Evolutionary conservation across 2,113 vertebrate species (phyloP).

Genomic region (Falco punctatus): DNA sequence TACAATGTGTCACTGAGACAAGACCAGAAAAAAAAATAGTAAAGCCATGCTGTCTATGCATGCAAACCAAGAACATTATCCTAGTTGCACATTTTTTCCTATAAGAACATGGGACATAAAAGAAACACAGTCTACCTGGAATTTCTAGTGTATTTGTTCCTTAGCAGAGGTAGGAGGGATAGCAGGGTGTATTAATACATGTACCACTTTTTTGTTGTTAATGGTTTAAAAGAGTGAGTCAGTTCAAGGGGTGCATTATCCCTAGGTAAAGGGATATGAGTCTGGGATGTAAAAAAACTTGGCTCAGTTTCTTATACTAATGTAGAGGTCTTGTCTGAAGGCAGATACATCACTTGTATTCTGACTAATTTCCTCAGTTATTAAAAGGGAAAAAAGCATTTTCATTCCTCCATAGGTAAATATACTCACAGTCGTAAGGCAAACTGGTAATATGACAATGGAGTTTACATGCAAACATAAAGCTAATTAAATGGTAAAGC

Average conservation of each 20-base stretch:
- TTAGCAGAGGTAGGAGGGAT: neutral
- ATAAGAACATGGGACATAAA: neutral
- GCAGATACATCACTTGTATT: neutral
- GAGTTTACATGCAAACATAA: neutral
- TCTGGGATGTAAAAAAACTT: neutral
- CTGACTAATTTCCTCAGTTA: neutral
- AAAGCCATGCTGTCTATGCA: neutral
- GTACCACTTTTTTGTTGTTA: neutral
- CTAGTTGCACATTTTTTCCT: neutral
- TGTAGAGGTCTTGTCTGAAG: neutral
- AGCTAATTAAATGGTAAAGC: neutral
- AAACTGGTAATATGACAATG: neutral
- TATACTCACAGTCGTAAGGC: neutral
- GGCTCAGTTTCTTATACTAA: neutral
- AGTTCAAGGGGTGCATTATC: neutral
- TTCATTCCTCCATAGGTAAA: neutral
- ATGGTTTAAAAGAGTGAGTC: neutral
- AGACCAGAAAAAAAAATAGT: neutral
- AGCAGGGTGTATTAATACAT: neutral
- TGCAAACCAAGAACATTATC: neutral
- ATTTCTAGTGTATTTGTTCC: neutral
- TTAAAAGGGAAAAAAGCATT: neutral
- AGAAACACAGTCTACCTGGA: neutral
- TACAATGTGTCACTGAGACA: neutral
- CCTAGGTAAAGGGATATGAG: fast-evolving